Percentiles rank a stretch among this genome's conserved stretches.
phyloP scores from a whole-genome alignment of 1,140 invertebrate genomes.

The Lepidotrigona ventralis region DNA sequence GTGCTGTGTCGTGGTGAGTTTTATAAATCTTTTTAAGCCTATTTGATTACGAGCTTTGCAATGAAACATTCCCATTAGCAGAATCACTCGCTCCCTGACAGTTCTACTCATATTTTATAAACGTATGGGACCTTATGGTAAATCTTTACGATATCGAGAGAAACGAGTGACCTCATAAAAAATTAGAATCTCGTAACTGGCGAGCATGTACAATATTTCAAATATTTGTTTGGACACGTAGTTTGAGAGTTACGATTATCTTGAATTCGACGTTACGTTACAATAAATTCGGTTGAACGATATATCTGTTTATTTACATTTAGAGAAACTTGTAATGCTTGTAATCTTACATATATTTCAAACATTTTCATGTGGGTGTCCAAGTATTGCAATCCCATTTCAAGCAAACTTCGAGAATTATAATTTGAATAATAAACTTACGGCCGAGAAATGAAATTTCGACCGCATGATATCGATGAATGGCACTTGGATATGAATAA shows the following conservation, averaged over 20 bases:
- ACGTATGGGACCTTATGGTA: too few species aligned
- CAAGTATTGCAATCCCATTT: conserved; percentile 31
- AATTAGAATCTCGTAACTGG: conserved; percentile 63
- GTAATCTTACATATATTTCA: conserved; percentile 38
- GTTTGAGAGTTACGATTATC: neutral
- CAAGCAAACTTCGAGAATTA: conserved; percentile 23
- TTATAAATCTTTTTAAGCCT: conserved; percentile 64
- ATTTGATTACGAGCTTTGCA: conserved; percentile 60
- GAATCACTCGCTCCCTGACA: conserved; percentile 1
- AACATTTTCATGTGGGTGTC: conserved; percentile 49
- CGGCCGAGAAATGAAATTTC: neutral
- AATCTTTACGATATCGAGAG: conserved; percentile 28
- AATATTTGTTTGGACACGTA: conserved; percentile 19
- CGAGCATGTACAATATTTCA: conserved; percentile 43
- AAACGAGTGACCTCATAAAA: conserved; percentile 64
- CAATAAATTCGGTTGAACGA: neutral
- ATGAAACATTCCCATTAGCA: conserved; percentile 2
- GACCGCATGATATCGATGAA: neutral
- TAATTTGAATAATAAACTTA: conserved; percentile 26
- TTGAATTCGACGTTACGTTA: neutral
- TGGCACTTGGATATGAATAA: neutral
- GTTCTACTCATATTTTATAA: conserved; percentile 16
- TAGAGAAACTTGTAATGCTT: neutral
- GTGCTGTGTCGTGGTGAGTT: conserved; percentile 94
- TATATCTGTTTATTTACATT: neutral